Base-by-base conservation (phyloP, 2,113 vertebrate species). In the Scalopus aquaticus region DNA sequence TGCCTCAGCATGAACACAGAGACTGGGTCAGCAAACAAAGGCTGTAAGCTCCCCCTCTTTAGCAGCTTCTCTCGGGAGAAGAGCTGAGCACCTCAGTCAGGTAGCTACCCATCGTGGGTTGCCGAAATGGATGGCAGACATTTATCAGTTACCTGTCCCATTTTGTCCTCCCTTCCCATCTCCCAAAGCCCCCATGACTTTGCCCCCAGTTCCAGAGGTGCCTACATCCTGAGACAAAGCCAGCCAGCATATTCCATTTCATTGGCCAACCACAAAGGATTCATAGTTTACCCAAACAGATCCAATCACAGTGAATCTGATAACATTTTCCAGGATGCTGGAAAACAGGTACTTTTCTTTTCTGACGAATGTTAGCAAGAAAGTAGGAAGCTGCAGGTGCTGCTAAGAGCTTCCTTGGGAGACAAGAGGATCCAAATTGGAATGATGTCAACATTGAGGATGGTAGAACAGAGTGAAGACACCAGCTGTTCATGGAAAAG, bases 1-100 rank as follows among this genome's bases (percentile, higher is more conserved):
- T 16, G 30, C 54, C 56, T 37, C 19, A 0, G 1, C 16, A 20
- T n/a, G 11, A 46, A 58, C 20, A 9, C 11, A 0, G 0, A 0
- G 10, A n/a, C n/a, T 35, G 35, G 44, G 60, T 26, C n/a, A n/a
- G n/a, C n/a, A n/a, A n/a, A n/a, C n/a, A 37, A 67, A 76, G 77
- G 60, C 70, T 67, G 17, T 64, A 64, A 16, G n/a, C n/a, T 72
- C 19, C 28, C 49, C 16, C 24, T 26, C 42, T 22, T 30, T 6
- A 13, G 58, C 32, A 54, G 56, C 28, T 3, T 46, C 24, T 39
- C 20, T 64, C 39, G 35, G 30, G 28, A 78, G 28, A 22, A 39
- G 17, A 74, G 76, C 84, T 49, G 46, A 85, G 56, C 4, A 1
- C 8, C 3, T 19, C 62, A 39, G 11, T 22, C 16, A 49, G 42